Evolutionary conservation across 2,113 vertebrate genomes (phyloP).

Genomic region (Epinephelus moara): DNA sequence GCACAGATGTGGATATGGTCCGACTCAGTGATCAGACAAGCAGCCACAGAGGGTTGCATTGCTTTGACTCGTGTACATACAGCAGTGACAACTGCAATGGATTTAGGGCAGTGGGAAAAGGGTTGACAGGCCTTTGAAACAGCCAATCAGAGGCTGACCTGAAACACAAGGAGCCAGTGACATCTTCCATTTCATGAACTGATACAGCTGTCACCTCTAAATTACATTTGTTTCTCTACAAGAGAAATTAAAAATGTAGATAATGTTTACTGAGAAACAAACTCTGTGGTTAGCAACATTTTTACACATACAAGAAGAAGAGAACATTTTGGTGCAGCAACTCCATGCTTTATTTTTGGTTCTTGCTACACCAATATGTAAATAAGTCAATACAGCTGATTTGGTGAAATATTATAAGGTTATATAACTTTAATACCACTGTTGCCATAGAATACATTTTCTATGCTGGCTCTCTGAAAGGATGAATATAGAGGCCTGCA

Average conservation of each 20-base stretch:
- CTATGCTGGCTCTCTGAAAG: background rate
- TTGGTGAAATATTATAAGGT: background rate
- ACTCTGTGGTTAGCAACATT: background rate
- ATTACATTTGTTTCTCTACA: conserved; percentile 21
- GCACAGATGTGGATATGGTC: conserved; percentile 50
- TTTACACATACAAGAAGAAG: background rate
- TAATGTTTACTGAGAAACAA: conserved; percentile 6
- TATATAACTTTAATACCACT: background rate
- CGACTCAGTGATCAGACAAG: conserved; percentile 26
- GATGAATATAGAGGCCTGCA: background rate
- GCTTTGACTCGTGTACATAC: conserved; percentile 58
- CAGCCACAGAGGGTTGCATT: conserved; percentile 39
- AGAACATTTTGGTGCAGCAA: background rate
- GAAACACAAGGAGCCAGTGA: conserved; percentile 9
- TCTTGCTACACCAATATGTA: background rate
- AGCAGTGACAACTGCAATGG: conserved; percentile 47
- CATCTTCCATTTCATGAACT: conserved; percentile 23
- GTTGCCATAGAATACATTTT: background rate
- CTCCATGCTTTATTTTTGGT: background rate
- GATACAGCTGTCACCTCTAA: background rate
- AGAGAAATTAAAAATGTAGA: background rate
- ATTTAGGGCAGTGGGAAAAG: conserved; percentile 74
- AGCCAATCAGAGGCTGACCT: conserved; percentile 63
- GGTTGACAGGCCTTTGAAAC: conserved; percentile 45
- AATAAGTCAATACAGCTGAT: conserved; percentile 14